Base-by-base conservation (phyloP, 2,888 invertebrate species). In the Heterodera filipjevi region DNA sequence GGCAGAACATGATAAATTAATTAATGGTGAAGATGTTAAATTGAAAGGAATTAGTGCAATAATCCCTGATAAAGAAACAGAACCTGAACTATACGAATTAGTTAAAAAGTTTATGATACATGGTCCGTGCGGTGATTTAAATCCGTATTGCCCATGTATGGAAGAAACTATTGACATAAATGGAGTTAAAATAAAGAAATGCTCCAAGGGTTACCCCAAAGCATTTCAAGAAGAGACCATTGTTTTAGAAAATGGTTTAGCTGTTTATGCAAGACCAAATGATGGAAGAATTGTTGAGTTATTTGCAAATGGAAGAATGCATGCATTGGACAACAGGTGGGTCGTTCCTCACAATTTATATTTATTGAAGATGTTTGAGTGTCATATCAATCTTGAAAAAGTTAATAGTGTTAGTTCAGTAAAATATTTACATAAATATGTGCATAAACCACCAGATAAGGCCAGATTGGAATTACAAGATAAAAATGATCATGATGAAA, bases 91-190 rank as follows among this genome's bases (percentile, higher is more conserved):
- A 33, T 82, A 86, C 81, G 82, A 86, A 6, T 84, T 89, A 83
- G 88, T 90, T 68, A 64, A 35, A 44, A 77, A 77, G 33, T 84
- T 89, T 73, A 90, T 90, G 84, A 80, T 87, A 53, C 90, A 90
- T 84, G 89, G 89, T 6, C 89, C 89, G 12, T 74, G 74, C 27
- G 74, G 74, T 10, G 72, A 72, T 14, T 35, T 66, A 66, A 35
- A 66, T 19, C 66, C 66, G 16, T 30, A 32, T 35, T 66, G 66
- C 30, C n/a, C n/a, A n/a, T n/a, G n/a, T n/a, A n/a, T n/a, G n/a
- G n/a, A n/a, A n/a, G n/a, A n/a, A n/a, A n/a, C 32, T 16, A 14
- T 44, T 10, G 44, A 44, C 12, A 32, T 12, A 14, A 66, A 66
- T 66, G 66, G 66, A 66, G 14, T 12, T 12, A 71, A 12, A 32